Evolutionary conservation across 2,888 invertebrate species (phyloP).

Genomic region (Ormyrus nitidulus): DNA sequence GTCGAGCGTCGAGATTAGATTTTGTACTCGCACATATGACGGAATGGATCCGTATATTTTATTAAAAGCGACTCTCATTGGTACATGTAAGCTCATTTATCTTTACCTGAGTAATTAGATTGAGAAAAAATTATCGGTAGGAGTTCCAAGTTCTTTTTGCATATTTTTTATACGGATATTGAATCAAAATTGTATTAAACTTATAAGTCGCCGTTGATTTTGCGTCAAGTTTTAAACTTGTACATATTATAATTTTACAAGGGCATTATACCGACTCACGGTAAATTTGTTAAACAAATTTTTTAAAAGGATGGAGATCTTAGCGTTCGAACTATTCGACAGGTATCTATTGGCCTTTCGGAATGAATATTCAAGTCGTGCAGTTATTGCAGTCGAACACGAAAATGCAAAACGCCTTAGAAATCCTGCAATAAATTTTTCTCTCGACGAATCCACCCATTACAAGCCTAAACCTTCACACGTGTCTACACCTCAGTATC

Average conservation of each 20-base stretch:
- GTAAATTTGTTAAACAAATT: not conserved
- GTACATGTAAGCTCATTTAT: constrained; percentile 32
- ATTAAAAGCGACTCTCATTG: constrained; percentile 26
- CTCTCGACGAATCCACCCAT: constrained; percentile 4
- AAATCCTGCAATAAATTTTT: constrained; percentile 18
- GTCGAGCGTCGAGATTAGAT: constrained; percentile 40
- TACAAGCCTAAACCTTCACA: not conserved
- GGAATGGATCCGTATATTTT: constrained; percentile 51
- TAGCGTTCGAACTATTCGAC: too few species aligned
- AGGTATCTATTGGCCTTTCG: too few species aligned
- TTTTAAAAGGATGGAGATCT: not conserved
- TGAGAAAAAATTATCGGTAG: constrained; percentile 27
- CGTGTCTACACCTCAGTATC: not conserved
- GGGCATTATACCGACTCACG: constrained; percentile 28
- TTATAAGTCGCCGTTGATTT: not conserved
- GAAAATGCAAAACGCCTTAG: constrained; percentile 7
- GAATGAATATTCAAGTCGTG: too few species aligned
- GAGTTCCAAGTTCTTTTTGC: not conserved
- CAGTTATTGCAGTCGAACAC: not conserved
- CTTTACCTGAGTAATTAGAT: constrained; percentile 17
- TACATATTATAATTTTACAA: constrained; percentile 19
- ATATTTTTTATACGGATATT: not conserved
- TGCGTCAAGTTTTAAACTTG: not conserved
- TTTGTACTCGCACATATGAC: constrained; percentile 47
- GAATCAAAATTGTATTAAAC: not conserved